A percentile compares a stretch with the other conserved stretches of the same genome.
phyloP scores from a whole-genome alignment of 1,140 invertebrate species.

The Drosophila willistoni region DNA sequence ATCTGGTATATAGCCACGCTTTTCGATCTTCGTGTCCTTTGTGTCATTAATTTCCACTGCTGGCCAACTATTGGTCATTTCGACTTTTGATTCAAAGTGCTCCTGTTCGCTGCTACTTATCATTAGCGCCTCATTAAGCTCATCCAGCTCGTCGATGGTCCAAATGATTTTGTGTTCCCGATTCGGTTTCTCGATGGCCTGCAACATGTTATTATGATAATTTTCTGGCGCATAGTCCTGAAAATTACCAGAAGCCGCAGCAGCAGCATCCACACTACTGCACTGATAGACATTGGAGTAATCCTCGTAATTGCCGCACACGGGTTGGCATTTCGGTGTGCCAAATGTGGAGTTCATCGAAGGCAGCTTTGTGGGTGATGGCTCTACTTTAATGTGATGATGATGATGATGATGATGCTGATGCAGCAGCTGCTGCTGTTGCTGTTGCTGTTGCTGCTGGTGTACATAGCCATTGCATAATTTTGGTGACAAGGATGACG shows the following conservation, averaged over 20 bases:
- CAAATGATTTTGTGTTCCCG: constrained; percentile 79
- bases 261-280: neutral
- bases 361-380: constrained; percentile 59
- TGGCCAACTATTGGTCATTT: neutral
- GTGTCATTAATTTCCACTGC: neutral
- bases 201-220: constrained; percentile 66
- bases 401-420: constrained; percentile 24
- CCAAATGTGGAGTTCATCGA: constrained; percentile 81
- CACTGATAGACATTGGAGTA: constrained; percentile 62
- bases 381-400: constrained; percentile 47
- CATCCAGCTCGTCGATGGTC: constrained; percentile 78
- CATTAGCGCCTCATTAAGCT: constrained; percentile 58
- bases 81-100: constrained; percentile 8
- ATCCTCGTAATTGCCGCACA: constrained; percentile 61
- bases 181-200: constrained; percentile 70
- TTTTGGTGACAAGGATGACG: constrained; percentile 51
- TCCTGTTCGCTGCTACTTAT: constrained; percentile 38
- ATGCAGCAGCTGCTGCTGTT: constrained; percentile 14
- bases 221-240: constrained; percentile 57
- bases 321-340: constrained; percentile 70
- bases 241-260: constrained; percentile 10
- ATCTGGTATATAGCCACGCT: constrained; percentile 23
- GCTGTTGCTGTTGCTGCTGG: constrained; percentile 22
- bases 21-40: neutral
- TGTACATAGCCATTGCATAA: constrained; percentile 59